Base-by-base conservation (phyloP, 2,888 invertebrate species). In the Adela reaumurella region DNA sequence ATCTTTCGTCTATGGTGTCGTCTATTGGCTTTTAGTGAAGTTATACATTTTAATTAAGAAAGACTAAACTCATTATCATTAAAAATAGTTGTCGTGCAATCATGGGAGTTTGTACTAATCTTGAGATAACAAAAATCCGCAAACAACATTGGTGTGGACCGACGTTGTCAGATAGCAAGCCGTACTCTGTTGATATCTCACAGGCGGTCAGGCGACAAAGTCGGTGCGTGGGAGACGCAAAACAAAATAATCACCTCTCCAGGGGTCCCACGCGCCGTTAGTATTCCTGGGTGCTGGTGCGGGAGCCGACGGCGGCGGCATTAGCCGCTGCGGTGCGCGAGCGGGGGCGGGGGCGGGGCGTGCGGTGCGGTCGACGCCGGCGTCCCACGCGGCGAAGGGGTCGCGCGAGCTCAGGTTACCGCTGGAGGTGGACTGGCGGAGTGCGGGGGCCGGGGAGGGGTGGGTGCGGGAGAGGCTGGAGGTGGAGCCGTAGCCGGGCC, bases 401-500 rank as follows among this genome's bases (percentile, higher is more conserved):
- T 78, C 76, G 59, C 56, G 60, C 54, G 64, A 63, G 59, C 56
- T 52, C 19, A 56, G 50, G 48, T 54, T 55, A 14, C 56, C 56
- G 28, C 54, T 55, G 44, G 56, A 56, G 16, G 55, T 55, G 47
- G 55, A 54, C 69, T 74, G 61, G 70, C 70, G 53, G 72, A 76
- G 57, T 68, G 67, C 58, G 68, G 58, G 60, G 64, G 64, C 57
- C 63, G 66, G 54, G 62, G 62, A 58, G 66, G 65, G 48, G 17
- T 48, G 49, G 41, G 47, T 42, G 43, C 67, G 67, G 67, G 74
- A 65, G 49, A 78, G 72, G 67, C 70, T 74, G 58, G 70, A 72
- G 56, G 73, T 67, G 70, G 78, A 78, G 67, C 78, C 77, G 71
- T 73, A 79, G 68, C 70, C 72, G 83, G 82, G 83, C 83, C 83